Evolutionary conservation across 2,113 vertebrate species (phyloP).

Genomic region (Cottus gobio): DNA sequence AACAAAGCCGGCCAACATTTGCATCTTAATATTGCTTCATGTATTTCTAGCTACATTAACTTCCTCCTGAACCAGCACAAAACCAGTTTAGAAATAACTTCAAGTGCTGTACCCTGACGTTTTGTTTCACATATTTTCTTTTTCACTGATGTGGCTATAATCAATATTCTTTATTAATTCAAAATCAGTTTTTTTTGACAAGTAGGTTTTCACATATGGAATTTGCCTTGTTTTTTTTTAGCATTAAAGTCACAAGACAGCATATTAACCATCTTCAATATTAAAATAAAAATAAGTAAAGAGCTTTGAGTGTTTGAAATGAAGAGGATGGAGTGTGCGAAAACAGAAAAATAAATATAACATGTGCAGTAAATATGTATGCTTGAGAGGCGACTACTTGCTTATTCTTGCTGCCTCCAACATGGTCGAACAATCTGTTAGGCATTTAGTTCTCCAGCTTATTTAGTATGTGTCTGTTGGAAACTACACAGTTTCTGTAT

Average conservation of each 20-base stretch:
- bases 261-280: background rate
- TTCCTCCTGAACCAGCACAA: background rate
- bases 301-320: background rate
- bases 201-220: background rate
- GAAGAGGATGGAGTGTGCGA: background rate
- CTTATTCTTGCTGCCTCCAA: background rate
- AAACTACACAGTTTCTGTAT: background rate
- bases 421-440: background rate
- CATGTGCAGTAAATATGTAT: background rate
- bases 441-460: background rate
- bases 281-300: background rate
- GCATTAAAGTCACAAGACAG: background rate
- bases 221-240: background rate
- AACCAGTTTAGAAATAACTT: background rate
- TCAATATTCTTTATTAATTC: too few relatives aligned
- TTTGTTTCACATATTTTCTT: background rate
- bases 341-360: background rate
- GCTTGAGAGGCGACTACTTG: background rate
- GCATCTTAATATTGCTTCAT: conserved; percentile 3
- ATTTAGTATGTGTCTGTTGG: background rate
- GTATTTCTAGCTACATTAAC: background rate
- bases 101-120: background rate
- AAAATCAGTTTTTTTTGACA: background rate
- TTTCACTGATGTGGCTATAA: background rate
- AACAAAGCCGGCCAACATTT: conserved; percentile 22